Evolutionary conservation across 2,888 invertebrate genomes (phyloP).

Genomic region (Orthosia gothica): DNA sequence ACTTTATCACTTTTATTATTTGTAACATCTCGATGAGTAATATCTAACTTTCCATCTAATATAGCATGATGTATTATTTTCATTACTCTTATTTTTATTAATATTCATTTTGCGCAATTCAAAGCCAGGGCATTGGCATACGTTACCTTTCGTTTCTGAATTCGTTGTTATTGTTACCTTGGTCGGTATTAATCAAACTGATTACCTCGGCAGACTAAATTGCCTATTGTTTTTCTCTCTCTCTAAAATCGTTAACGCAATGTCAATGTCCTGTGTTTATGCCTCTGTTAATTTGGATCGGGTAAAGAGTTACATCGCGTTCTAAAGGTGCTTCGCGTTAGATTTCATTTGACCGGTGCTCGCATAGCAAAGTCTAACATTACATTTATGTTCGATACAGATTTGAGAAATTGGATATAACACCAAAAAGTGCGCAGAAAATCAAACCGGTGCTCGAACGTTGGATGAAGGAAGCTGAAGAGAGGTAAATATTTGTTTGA

Average conservation of each 20-base stretch:
- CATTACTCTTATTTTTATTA: constrained; percentile 88
- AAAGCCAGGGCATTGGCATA: constrained; percentile 98
- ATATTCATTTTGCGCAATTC: constrained; percentile 91
- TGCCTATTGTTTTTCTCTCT: constrained; percentile 90
- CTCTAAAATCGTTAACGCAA: constrained; percentile 88
- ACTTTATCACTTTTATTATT: constrained; percentile 87
- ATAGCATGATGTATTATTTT: constrained; percentile 91
- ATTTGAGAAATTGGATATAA: constrained; percentile 99
- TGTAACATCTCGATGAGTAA: constrained; percentile 86
- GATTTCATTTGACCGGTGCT: constrained; percentile 79
- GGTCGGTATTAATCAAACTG: constrained; percentile 91
- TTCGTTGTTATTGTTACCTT: constrained; percentile 89
- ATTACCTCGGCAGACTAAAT: constrained; percentile 90
- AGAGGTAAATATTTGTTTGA: constrained; percentile 94
- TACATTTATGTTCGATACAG: constrained; percentile 93
- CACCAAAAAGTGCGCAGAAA: constrained; percentile 99
- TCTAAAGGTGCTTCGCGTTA: constrained; percentile 74
- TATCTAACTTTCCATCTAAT: constrained; percentile 90
- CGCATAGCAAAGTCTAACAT: constrained; percentile 88
- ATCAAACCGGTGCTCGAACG: constrained; percentile 99
- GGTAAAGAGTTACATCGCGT: constrained; percentile 75
- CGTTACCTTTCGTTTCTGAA: constrained; percentile 90
- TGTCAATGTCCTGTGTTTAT: constrained; percentile 94
- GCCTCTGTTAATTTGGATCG: constrained; percentile 84
- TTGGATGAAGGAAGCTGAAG: constrained; percentile 99